Evolutionary conservation across 2,888 invertebrate genomes (phyloP).

Genomic region (Oscheius sp.): DNA sequence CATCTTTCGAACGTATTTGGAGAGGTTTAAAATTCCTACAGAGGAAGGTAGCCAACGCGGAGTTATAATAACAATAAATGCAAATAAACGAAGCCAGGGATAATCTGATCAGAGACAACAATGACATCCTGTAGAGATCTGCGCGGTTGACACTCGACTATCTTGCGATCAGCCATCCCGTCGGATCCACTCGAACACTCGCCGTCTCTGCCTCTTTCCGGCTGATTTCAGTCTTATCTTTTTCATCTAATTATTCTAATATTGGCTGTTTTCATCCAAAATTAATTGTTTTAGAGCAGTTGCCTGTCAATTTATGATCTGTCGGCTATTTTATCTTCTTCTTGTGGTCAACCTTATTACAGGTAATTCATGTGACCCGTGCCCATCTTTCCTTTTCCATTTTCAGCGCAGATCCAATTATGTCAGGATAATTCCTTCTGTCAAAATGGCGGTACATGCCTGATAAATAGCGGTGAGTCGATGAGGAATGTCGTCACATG

Average conservation of each 20-base stretch:
- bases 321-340: not conserved
- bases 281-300: not conserved
- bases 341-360: not conserved
- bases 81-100: too few species aligned
- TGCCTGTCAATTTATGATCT: not conserved
- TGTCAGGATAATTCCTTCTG: constrained; percentile 13
- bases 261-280: not conserved
- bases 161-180: constrained; percentile 16
- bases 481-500: constrained; percentile 12
- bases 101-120: too few species aligned
- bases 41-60: too few species aligned
- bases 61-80: too few species aligned
- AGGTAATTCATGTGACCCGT: too few species aligned
- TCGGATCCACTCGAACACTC: constrained; percentile 33
- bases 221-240: constrained; percentile 25
- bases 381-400: not conserved
- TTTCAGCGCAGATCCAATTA: not conserved
- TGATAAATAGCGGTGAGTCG: constrained; percentile 30
- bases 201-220: constrained; percentile 32
- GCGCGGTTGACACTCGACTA: not conserved
- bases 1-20: too few species aligned
- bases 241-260: not conserved
- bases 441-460: constrained; percentile 35
- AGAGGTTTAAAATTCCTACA: too few species aligned
- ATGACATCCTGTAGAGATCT: not conserved